Percentiles rank a stretch among this genome's conserved stretches.
Conservation (phyloP, 2,888 invertebrate species). For the Drosophila subsilvestris region DNA sequence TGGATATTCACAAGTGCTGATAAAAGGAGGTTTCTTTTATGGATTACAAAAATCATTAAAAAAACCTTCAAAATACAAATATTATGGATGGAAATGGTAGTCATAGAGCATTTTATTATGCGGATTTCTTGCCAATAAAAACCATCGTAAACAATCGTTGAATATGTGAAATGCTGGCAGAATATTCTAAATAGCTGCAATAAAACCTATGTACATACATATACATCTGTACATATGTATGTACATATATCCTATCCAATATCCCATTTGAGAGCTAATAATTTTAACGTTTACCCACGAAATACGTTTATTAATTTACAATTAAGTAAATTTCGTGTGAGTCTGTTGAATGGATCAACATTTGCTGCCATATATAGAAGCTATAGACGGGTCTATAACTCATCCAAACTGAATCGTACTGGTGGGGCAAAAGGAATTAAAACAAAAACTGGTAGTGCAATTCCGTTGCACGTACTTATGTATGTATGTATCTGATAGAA, state of each 20-base stretch:
- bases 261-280: background rate
- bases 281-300: slow-evolving; percentile 10
- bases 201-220: background rate
- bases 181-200: slow-evolving; percentile 7
- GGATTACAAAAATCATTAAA: background rate
- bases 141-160: no score
- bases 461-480: background rate
- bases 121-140: no score
- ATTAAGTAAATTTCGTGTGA: slow-evolving; percentile 30
- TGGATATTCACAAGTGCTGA: background rate
- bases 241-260: background rate
- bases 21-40: background rate
- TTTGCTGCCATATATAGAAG: slow-evolving; percentile 14
- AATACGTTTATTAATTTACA: slow-evolving; percentile 11
- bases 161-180: no score
- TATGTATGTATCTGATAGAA: slow-evolving; percentile 32
- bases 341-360: slow-evolving; percentile 30
- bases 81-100: no score
- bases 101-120: no score
- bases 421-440: slow-evolving; percentile 1
- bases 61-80: no score
- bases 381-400: slow-evolving; percentile 17
- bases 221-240: no score
- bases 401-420: background rate
- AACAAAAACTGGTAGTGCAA: slow-evolving; percentile 9